These are phyloP conservation scores for Euleptes europaea DNA, from an alignment of 2,113 vertebrate species.

Conservation along the genomic window DNA sequence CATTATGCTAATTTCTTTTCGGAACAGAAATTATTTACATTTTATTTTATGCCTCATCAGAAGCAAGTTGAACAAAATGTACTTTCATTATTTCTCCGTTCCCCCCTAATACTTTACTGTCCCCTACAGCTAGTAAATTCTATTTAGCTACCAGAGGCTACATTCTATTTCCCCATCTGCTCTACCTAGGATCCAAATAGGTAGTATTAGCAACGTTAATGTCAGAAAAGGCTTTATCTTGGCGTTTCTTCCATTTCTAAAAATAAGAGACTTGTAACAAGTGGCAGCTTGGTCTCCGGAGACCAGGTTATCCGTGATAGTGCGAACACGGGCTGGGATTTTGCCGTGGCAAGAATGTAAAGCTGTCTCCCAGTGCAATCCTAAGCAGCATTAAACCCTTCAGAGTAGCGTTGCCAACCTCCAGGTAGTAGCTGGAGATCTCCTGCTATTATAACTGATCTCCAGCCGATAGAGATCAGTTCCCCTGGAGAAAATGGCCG, in stretches of 20 bases:
- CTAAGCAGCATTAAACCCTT: too few species aligned
- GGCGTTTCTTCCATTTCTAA: slow-evolving; percentile 28
- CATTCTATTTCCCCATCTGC: slow-evolving; percentile 49
- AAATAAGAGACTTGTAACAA: not conserved
- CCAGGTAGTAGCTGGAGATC: too few species aligned
- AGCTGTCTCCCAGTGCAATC: not conserved
- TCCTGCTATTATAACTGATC: too few species aligned
- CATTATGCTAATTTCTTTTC: slow-evolving; percentile 52
- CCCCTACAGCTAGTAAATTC: slow-evolving; percentile 30
- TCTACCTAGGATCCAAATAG: slow-evolving; percentile 31
- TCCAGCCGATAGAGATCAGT: too few species aligned
- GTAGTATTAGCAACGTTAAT: slow-evolving; percentile 33
- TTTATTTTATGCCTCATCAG: slow-evolving; percentile 59
- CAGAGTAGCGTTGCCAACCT: too few species aligned
- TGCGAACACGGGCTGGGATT: not conserved
- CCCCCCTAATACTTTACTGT: slow-evolving; percentile 51
- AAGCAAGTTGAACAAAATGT: slow-evolving; percentile 54
- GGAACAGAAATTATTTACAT: slow-evolving; percentile 67
- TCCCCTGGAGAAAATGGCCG: too few species aligned
- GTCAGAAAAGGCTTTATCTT: slow-evolving; percentile 41
- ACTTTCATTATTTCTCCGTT: slow-evolving; percentile 44
- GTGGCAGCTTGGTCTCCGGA: not conserved
- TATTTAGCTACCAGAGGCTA: slow-evolving; percentile 30
- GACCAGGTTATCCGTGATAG: not conserved
- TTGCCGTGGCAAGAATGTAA: not conserved